These are phyloP conservation scores for Dendrolimus punctatus DNA, from an alignment of 1,140 invertebrate species.

Conservation along the genomic window DNA sequence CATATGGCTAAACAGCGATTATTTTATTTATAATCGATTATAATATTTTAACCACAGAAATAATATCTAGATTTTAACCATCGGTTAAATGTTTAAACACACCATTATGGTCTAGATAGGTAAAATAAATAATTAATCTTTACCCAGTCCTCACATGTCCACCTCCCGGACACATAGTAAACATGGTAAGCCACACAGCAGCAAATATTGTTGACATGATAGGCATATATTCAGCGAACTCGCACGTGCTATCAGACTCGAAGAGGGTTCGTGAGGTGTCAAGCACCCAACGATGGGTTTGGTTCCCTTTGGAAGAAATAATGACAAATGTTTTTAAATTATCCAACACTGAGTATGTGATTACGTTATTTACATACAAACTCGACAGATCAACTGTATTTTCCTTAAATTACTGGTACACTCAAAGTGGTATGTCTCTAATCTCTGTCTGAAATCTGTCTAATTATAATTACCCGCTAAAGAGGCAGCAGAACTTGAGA, in stretches of 20 bases:
- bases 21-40: too few species aligned
- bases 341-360: not conserved
- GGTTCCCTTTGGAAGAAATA: slow-evolving; percentile 25
- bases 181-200: slow-evolving; percentile 45
- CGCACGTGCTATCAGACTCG: slow-evolving; percentile 32
- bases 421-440: too few species aligned
- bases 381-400: too few species aligned
- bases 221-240: slow-evolving; percentile 56
- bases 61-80: too few species aligned
- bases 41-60: too few species aligned
- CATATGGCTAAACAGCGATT: too few species aligned
- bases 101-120: not conserved
- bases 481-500: too few species aligned
- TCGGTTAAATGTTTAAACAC: too few species aligned
- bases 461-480: too few species aligned
- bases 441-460: too few species aligned
- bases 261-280: slow-evolving; percentile 45
- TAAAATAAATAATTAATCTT: slow-evolving; percentile 6
- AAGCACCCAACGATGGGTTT: slow-evolving; percentile 35
- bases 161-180: slow-evolving; percentile 57
- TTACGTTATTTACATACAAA: too few species aligned
- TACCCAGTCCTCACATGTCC: slow-evolving; percentile 50
- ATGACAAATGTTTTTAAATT: not conserved
- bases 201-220: slow-evolving; percentile 51
- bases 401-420: too few species aligned